Evolutionary conservation across 1,140 invertebrate genomes (phyloP), one percentile per base, ranked within the genome.

Genomic region (Trichonephila clavipes): DNA sequence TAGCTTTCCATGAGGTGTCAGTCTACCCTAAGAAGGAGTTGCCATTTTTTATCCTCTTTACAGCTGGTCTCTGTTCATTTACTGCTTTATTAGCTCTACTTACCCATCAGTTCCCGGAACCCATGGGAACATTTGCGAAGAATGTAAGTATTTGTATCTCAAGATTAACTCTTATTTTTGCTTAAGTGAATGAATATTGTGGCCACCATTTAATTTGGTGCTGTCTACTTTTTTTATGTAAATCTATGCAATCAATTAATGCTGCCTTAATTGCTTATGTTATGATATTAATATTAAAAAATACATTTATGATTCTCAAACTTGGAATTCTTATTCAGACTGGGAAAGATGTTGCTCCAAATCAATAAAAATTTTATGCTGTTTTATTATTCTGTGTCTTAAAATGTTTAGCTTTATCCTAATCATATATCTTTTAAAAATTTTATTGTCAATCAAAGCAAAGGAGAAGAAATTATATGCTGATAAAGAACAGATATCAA

Each of bases 11-110:
- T 96, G 98, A 99, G 95, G 97, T 99, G 1, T 99, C 98, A 28
- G 98, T 99, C 2, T 99, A 99, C 96, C 99, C 99, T 4, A 99
- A 99, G 96, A 99, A 99, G 95, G 98, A 99, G 96, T 96, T 99
- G 86, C 98, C 98, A 88, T 99, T 99, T 96, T 99, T 99, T 95
- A 99, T 99, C 95, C 96, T 99, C 58, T 99, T 99, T 95, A 99
- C 98, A 44, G 98, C 98, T 66, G 98, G 98, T 69, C 95, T 99
- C 62, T 99, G 98, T 96, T 98, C 98, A 1, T 98, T 98, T 95
- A 99, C 98, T n/a, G 98, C 98, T n/a, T 96, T 99, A 1, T 96
- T 99, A 87, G 98, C 98, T 21, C 96, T 99, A 28, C 96, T 99
- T 72, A 99, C 98, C 66, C 98, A 99, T 96, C 98, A 99, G 95